Percentiles rank a stretch among this genome's conserved stretches.
These are phyloP conservation scores for Drosophila hawaiiensis DNA, from an alignment of 2,888 invertebrate species.

Conservation along the genomic window DNA sequence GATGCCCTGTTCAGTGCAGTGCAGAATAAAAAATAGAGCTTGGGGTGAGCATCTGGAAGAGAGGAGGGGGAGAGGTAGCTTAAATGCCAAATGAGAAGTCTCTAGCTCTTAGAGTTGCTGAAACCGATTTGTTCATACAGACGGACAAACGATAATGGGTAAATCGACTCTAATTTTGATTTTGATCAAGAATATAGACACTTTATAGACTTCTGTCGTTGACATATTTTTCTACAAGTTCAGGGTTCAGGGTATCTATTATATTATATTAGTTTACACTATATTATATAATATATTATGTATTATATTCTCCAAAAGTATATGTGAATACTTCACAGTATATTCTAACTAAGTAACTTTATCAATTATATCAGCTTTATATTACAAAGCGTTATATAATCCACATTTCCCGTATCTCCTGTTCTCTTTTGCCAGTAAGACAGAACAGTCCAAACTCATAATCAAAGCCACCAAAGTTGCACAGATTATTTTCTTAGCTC, in stretches of 20 bases:
- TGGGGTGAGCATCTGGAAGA: not conserved
- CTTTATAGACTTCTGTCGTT: not conserved
- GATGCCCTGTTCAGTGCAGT: conserved; percentile 12
- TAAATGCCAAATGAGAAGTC: not conserved
- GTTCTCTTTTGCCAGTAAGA: not conserved
- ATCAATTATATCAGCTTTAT: too few relatives aligned
- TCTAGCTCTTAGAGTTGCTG: not conserved
- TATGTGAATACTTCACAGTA: too few relatives aligned
- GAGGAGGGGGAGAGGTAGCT: not conserved
- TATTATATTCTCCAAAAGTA: not conserved
- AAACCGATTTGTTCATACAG: not conserved
- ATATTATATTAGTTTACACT: too few relatives aligned
- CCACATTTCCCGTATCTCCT: not conserved
- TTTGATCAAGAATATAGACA: not conserved
- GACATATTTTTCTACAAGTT: too few relatives aligned
- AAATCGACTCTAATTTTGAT: not conserved
- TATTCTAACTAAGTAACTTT: too few relatives aligned
- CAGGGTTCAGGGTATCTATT: too few relatives aligned
- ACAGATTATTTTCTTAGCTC: not conserved
- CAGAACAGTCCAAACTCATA: not conserved
- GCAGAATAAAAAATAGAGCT: not conserved
- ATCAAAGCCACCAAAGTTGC: conserved; percentile 2
- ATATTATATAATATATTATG: too few relatives aligned
- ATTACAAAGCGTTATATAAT: too few relatives aligned
- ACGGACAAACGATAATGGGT: not conserved